A percentile compares a stretch with the other conserved stretches of the same genome.
Evolutionary conservation across 1,140 invertebrate genomes (phyloP).

Genomic region (Anoplolepis gracilipes): DNA sequence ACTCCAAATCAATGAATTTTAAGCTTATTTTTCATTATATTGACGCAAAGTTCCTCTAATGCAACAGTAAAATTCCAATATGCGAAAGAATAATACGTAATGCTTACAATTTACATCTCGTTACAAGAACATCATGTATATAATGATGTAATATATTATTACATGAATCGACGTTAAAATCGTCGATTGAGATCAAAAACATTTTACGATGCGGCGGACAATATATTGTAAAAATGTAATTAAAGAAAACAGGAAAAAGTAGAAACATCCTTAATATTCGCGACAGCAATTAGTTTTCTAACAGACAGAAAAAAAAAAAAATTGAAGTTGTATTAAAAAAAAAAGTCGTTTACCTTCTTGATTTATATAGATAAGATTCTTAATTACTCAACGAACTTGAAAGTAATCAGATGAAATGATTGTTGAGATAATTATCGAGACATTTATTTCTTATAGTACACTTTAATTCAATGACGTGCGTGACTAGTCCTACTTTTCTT

Average conservation of each 20-base stretch:
- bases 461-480: neutral
- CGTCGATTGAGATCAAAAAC: neutral
- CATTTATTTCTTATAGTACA: neutral
- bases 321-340: conserved; percentile 1
- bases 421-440: neutral
- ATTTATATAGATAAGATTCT: neutral
- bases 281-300: neutral
- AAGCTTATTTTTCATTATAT: neutral
- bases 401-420: neutral
- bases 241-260: conserved; percentile 16
- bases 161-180: no score
- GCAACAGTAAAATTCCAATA: neutral
- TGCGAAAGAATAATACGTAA: neutral
- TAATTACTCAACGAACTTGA: neutral
- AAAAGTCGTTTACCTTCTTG: neutral
- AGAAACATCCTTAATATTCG: conserved; percentile 15
- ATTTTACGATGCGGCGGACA: neutral
- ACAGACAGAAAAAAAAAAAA: neutral
- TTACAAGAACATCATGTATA: neutral
- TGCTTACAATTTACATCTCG: neutral
- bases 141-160: no score
- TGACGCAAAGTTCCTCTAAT: neutral
- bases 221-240: neutral
- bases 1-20: neutral
- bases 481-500: neutral